Conservation (phyloP, 2,888 invertebrate species). For the Syritta pipiens region DNA sequence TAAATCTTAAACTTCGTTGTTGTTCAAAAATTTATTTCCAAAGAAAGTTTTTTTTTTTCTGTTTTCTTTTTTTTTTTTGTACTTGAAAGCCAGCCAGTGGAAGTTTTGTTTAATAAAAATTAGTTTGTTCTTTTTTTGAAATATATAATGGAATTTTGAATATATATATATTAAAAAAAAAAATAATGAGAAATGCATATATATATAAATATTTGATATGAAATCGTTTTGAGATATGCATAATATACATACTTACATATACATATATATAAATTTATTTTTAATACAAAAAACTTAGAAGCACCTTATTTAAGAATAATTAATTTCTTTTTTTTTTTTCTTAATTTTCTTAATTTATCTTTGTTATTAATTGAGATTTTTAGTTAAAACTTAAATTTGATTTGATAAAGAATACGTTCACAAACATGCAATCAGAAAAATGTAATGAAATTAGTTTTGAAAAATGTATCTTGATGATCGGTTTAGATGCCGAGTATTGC, state of each 20-base stretch:
- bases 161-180: too few relatives aligned
- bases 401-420: too few relatives aligned
- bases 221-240: constrained; percentile 58
- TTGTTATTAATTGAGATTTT: too few relatives aligned
- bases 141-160: constrained; percentile 47
- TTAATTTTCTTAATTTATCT: constrained; percentile 1
- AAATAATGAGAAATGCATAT: constrained; percentile 51
- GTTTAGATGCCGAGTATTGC: too few relatives aligned
- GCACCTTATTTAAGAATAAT: constrained; percentile 36
- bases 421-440: too few relatives aligned
- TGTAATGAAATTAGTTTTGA: too few relatives aligned
- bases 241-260: constrained; percentile 62
- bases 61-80: constrained; percentile 23
- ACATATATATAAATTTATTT: constrained; percentile 46
- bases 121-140: constrained; percentile 36
- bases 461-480: too few relatives aligned
- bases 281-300: too few relatives aligned
- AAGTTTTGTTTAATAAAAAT: constrained; percentile 46
- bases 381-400: too few relatives aligned
- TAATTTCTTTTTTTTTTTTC: background rate
- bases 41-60: too few relatives aligned
- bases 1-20: background rate
- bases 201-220: constrained; percentile 56
- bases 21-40: constrained; percentile 28
- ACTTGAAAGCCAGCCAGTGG: constrained; percentile 57